Percentiles rank a stretch among this genome's conserved stretches.
phyloP scores from a whole-genome alignment of 2,797 vertebrate genomes.

The Artibeus lituratus region DNA sequence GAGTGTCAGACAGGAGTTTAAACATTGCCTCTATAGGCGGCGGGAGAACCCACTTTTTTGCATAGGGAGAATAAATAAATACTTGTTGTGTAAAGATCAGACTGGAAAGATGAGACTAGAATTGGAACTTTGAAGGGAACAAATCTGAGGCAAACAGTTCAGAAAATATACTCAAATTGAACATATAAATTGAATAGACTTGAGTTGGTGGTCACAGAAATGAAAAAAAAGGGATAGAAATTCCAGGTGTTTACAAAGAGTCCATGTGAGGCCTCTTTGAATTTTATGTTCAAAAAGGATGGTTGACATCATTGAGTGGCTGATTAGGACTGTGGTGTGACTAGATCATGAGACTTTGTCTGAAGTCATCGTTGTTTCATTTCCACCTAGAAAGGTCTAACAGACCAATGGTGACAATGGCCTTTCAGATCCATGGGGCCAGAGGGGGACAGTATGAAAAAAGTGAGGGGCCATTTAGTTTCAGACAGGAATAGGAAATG shows the following conservation, averaged over 20 bases:
- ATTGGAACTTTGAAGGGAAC: not conserved
- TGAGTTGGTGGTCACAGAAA: not conserved
- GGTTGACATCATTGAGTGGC: not conserved
- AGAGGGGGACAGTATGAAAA: not conserved
- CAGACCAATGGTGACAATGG: not conserved
- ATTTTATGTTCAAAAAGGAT: not conserved
- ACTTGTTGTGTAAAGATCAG: not conserved
- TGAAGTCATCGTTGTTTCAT: not conserved
- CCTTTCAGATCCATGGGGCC: not conserved
- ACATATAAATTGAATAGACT: not conserved
- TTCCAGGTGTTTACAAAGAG: not conserved
- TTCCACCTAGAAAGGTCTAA: not conserved
- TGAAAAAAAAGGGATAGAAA: not conserved
- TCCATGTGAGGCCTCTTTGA: not conserved
- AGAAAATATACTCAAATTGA: not conserved
- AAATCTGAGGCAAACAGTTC: not conserved
- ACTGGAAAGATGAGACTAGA: not conserved
- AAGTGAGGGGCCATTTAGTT: not conserved
- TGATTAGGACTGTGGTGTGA: not conserved
- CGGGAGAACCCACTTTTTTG: not conserved
- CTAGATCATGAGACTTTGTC: not conserved
- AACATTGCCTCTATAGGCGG: not conserved
- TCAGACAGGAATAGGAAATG: not conserved
- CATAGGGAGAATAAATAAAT: not conserved
- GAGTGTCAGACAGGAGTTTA: not conserved